Evolutionary conservation across 2,797 vertebrate genomes (phyloP).

Genomic region (Gallinago solitaria): DNA sequence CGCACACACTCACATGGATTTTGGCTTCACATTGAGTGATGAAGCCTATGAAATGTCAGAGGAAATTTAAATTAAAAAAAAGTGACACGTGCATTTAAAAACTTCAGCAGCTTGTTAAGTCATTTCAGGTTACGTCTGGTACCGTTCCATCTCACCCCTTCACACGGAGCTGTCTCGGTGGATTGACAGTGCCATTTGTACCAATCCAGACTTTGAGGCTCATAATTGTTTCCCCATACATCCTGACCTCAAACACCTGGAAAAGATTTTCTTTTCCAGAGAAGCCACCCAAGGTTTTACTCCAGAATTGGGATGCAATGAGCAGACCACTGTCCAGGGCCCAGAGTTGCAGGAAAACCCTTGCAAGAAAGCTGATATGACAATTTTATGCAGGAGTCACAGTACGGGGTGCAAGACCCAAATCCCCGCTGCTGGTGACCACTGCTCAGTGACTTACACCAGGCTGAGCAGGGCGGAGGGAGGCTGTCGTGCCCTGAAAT

Average conservation of each 20-base stretch:
- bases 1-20: constrained; percentile 55
- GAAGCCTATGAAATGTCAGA: constrained; percentile 67
- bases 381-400: background rate
- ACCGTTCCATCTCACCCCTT: constrained; percentile 1
- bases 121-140: constrained; percentile 57
- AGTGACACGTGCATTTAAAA: constrained; percentile 17
- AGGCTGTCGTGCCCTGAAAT: background rate
- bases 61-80: constrained; percentile 54
- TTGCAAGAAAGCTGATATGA: fast-evolving
- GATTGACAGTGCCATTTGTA: background rate
- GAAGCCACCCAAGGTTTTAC: background rate
- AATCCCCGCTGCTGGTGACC: background rate
- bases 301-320: background rate
- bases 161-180: background rate
- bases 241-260: background rate
- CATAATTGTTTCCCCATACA: background rate
- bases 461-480: background rate
- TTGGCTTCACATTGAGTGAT: constrained; percentile 49
- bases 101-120: constrained; percentile 55
- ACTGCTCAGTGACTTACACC: background rate
- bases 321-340: background rate
- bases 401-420: background rate
- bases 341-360: background rate
- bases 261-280: background rate
- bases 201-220: background rate